These are phyloP conservation scores for Octopus bimaculoides DNA, from an alignment of 1,140 invertebrate species.

Conservation along the genomic window DNA sequence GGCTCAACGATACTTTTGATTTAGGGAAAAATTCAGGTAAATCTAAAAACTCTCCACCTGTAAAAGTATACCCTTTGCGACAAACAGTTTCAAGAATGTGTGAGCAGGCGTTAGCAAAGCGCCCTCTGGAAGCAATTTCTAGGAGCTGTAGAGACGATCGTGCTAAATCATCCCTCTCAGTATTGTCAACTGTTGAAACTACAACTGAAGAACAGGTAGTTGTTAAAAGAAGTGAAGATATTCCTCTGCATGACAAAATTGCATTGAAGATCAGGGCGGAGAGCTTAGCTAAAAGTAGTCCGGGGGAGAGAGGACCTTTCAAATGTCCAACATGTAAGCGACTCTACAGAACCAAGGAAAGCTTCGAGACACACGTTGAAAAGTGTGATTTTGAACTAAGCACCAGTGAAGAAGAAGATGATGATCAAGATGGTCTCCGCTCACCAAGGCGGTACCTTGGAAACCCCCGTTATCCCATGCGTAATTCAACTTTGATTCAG, in stretches of 20 bases:
- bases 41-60: neutral
- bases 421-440: conserved; percentile 17
- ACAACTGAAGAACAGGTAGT: neutral
- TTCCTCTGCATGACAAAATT: conserved; percentile 44
- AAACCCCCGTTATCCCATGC: conserved; percentile 12
- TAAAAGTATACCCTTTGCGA: conserved; percentile 35
- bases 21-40: neutral
- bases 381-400: conserved; percentile 66
- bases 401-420: conserved; percentile 52
- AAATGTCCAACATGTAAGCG: conserved; percentile 84
- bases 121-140: conserved; percentile 9
- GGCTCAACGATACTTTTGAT: neutral
- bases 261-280: conserved; percentile 50
- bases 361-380: conserved; percentile 78
- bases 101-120: conserved; percentile 12
- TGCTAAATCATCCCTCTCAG: neutral
- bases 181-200: neutral
- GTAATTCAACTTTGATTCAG: conserved; percentile 21
- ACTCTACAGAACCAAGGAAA: conserved; percentile 82
- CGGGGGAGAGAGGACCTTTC: conserved; percentile 66
- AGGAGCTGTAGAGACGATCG: conserved; percentile 8
- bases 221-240: conserved; percentile 1
- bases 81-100: conserved; percentile 15
- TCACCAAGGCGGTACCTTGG: conserved; percentile 10
- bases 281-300: conserved; percentile 46